These are phyloP conservation scores for Myripristis jacobus DNA, from an alignment of 2,797 vertebrate genomes.

Conservation along the genomic window DNA sequence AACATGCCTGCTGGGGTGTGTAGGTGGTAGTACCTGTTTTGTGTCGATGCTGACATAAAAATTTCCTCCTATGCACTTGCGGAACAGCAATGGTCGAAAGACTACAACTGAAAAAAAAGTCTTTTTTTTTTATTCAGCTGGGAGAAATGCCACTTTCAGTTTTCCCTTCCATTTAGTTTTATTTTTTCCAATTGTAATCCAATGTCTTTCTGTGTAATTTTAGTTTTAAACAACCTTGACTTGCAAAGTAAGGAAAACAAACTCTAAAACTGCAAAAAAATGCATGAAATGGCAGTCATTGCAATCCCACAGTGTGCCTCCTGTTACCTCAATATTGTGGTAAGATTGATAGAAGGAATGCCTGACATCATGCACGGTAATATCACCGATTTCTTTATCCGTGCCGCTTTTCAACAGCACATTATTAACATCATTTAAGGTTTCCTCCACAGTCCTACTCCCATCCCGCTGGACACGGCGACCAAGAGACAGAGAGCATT, in stretches of 20 bases:
- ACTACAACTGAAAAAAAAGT: not conserved
- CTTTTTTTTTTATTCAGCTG: not conserved
- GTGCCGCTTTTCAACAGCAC: conserved; percentile 73
- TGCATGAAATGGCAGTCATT: conserved; percentile 26
- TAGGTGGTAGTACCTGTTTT: conserved; percentile 47
- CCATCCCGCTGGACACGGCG: conserved; percentile 33
- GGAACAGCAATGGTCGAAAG: conserved; percentile 1
- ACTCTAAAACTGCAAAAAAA: not conserved
- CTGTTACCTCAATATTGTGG: conserved; percentile 55
- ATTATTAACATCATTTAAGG: conserved; percentile 78
- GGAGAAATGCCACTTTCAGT: conserved; percentile 4
- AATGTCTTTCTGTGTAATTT: conserved; percentile 35
- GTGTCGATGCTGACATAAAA: conserved; percentile 16
- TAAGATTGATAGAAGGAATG: conserved; percentile 42
- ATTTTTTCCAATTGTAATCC: conserved; percentile 12
- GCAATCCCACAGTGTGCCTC: conserved; percentile 35
- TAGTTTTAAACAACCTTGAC: conserved; percentile 5
- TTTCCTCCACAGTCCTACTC: conserved; percentile 56
- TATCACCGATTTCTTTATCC: conserved; percentile 54
- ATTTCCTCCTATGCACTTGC: too few species aligned
- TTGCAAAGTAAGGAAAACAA: conserved; percentile 15
- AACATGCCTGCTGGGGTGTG: conserved; percentile 33
- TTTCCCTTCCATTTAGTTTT: not conserved
- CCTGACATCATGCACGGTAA: conserved; percentile 70
- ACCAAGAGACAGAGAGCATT: conserved; percentile 73